Base-by-base conservation (phyloP, 2,797 vertebrate species). In the Sardinella longiceps region DNA sequence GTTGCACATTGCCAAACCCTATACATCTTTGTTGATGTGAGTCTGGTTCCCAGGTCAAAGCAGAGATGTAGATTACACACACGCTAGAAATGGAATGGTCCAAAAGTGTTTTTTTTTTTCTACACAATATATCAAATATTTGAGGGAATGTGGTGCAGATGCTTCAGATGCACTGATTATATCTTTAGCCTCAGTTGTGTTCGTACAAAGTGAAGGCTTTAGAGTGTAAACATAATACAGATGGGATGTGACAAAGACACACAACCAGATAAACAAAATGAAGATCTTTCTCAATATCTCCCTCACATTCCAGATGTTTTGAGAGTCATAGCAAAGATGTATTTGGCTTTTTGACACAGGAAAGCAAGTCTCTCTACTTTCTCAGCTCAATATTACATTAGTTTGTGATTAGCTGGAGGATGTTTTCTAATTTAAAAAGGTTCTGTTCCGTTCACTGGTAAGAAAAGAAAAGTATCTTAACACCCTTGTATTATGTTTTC, bases 181-280 rank as follows among this genome's bases (percentile, higher is more conserved):
- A 43, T 43, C 39, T 43, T 2, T 43, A 43, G 39, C 2, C 2
- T 43, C 30, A 37, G 66, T 37, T 14, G 12, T 66, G n/a, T n/a
- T n/a, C n/a, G n/a, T 43, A 43, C 43, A 4, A 63, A 60, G 82
- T 37, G 84, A 82, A 53, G 43, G 89, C 87, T 87, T 87, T 85
- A 45, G 23, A 2, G 23, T 70, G 85, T 86, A 85, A 84, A 86
- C 83, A 83, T 81, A 83, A 18, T 33, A 84, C 84, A 88, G 93
- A 91, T 90, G 88, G 91, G 90, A 92, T 93, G 92, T 89, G 74
- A 86, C 84, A 84, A 70, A 80, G 66, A 80, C 83, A 82, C 89
- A 87, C 10, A 46, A 10, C 43, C 2, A 91, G 83, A 85, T 88
- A 91, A 90, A 91, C 88, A 91, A 56, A 86, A 80, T 80, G 58